phyloP scores from a whole-genome alignment of 2,113 vertebrate genomes.

The Regulus satrapa region DNA sequence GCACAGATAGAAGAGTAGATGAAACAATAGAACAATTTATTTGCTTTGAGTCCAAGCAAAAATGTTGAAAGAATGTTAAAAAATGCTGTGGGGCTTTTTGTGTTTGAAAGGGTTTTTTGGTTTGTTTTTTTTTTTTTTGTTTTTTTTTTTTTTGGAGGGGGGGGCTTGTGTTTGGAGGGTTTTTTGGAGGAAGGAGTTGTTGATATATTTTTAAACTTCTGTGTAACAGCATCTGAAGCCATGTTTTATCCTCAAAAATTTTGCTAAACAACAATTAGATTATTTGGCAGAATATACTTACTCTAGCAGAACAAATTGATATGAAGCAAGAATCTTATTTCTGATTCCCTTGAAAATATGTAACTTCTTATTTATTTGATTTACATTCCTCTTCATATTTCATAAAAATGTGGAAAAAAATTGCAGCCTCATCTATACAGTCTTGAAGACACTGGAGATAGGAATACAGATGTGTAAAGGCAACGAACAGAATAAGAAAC shows the following conservation, averaged over 20 bases:
- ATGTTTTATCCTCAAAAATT: background rate
- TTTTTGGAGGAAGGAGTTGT: fast-evolving
- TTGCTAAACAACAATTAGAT: background rate
- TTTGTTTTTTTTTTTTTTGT: too few species aligned
- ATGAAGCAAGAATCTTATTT: background rate
- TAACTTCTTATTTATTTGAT: background rate
- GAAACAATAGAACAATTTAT: background rate
- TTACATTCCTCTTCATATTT: background rate
- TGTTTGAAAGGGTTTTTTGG: background rate
- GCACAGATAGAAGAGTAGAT: background rate
- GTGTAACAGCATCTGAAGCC: background rate
- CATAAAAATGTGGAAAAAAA: background rate
- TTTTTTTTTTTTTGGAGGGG: too few species aligned
- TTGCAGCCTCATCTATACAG: background rate
- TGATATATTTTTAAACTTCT: background rate
- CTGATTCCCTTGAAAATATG: background rate
- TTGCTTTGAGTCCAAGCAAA: background rate
- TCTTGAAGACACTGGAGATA: background rate
- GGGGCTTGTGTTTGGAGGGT: background rate
- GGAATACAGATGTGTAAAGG: background rate
- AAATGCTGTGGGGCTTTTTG: background rate
- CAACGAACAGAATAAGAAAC: background rate
- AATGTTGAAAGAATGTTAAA: background rate
- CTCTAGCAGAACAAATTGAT: background rate
- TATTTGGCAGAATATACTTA: background rate